Conservation (phyloP, 1,140 invertebrate genomes). For the Zaprionus davidi region DNA sequence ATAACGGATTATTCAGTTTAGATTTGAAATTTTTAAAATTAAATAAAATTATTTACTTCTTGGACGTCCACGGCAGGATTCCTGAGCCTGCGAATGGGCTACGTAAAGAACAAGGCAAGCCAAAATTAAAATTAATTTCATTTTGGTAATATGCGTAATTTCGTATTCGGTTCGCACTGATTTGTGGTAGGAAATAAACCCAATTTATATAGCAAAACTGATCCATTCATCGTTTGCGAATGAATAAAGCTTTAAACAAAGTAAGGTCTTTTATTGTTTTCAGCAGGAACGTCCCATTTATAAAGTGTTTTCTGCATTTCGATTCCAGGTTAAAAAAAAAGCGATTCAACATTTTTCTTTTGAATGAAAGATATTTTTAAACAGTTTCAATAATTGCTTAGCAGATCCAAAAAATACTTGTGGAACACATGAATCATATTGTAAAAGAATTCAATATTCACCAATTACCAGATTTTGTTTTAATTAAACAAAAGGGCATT, state of each 20-base stretch:
- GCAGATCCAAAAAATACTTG: no score
- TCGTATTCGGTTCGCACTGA: not conserved
- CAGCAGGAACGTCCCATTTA: not conserved
- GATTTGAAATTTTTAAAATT: not conserved
- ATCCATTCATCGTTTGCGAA: not conserved
- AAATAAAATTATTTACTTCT: not conserved
- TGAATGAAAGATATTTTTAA: not conserved
- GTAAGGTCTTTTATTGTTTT: not conserved
- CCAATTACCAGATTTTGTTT: not conserved
- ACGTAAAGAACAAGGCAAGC: not conserved
- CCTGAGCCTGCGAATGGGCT: not conserved
- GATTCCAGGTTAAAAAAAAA: not conserved
- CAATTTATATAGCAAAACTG: not conserved
- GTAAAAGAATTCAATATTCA: not conserved
- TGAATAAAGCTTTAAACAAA: not conserved
- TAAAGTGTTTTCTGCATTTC: not conserved
- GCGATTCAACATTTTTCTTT: not conserved
- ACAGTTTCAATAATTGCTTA: not conserved
- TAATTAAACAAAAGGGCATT: not conserved
- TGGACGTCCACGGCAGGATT: not conserved
- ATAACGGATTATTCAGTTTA: not conserved
- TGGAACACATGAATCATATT: not conserved
- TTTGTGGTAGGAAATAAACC: not conserved
- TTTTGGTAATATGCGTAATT: not conserved
- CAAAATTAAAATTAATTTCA: constrained; percentile 1